These are phyloP conservation scores for Anoplopoma fimbria DNA, from an alignment of 2,113 vertebrate genomes.

Conservation along the genomic window DNA sequence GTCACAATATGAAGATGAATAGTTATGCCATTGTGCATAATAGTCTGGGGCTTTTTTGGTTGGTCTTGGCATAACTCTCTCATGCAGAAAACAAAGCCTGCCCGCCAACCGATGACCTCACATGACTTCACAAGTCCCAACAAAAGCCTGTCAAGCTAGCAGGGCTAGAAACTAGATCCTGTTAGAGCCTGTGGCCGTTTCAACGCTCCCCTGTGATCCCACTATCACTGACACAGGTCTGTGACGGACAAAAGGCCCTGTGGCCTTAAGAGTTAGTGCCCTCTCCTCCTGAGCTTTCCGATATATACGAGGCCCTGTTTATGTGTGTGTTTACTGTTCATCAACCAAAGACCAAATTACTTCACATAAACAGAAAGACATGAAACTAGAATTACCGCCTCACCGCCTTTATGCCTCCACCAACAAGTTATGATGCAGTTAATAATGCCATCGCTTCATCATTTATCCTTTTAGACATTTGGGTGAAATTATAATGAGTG, in stretches of 20 bases:
- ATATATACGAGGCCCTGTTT: conserved; percentile 25
- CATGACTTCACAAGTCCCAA: conserved; percentile 58
- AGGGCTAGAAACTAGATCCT: conserved; percentile 39
- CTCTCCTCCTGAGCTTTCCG: no score
- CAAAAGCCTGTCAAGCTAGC: conserved; percentile 46
- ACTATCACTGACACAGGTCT: conserved; percentile 37
- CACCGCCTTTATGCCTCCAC: no score
- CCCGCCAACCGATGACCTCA: conserved; percentile 23
- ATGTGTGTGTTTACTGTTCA: neutral
- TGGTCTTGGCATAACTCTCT: conserved; percentile 6
- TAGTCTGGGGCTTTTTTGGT: conserved; percentile 3
- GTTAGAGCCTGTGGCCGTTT: conserved; percentile 44
- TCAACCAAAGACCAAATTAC: neutral
- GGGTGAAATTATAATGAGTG: no score
- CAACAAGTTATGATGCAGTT: no score
- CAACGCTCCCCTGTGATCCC: conserved; percentile 42
- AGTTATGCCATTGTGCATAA: neutral
- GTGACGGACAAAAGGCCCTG: neutral
- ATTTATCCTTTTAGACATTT: no score
- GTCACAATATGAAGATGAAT: neutral
- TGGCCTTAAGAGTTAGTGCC: neutral
- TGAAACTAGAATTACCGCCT: no score
- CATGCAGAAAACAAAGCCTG: conserved; percentile 18
- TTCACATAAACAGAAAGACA: conserved; percentile 1
- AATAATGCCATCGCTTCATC: no score